Evolutionary conservation across 2,113 vertebrate species (phyloP).

Genomic region (Zosterops hypoxanthus): DNA sequence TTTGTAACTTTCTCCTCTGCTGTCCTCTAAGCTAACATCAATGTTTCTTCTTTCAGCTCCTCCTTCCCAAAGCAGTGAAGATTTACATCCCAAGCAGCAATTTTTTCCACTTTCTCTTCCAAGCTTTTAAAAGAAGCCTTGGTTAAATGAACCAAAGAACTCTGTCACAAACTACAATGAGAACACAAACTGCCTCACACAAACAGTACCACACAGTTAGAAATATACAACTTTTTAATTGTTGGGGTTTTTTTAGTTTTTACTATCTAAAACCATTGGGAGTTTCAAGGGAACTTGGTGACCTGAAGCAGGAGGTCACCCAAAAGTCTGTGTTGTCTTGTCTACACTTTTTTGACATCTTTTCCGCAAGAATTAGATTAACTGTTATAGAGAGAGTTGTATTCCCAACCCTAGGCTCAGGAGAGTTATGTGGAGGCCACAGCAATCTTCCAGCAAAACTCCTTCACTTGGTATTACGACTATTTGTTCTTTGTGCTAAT

Average conservation of each 20-base stretch:
- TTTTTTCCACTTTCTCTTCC: background rate
- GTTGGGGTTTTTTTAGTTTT: background rate
- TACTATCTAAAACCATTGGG: background rate
- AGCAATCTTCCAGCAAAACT: background rate
- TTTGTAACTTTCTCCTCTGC: background rate
- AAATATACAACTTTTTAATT: background rate
- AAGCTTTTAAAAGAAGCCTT: background rate
- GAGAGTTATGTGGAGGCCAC: background rate
- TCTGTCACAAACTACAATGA: background rate
- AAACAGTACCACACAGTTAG: background rate
- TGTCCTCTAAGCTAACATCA: background rate
- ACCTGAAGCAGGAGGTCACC: background rate
- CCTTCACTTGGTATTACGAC: fast-evolving
- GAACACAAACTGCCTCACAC: background rate
- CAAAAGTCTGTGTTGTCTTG: background rate
- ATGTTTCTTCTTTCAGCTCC: background rate
- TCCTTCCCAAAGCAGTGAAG: background rate
- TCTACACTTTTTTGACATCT: background rate
- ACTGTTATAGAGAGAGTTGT: background rate
- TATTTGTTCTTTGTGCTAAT: background rate
- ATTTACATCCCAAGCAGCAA: background rate
- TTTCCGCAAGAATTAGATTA: background rate
- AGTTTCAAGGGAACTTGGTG: background rate
- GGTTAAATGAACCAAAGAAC: background rate
- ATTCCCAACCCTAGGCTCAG: background rate